Base-by-base conservation (phyloP, 2,888 invertebrate genomes). In the Ormyrus thymus region DNA sequence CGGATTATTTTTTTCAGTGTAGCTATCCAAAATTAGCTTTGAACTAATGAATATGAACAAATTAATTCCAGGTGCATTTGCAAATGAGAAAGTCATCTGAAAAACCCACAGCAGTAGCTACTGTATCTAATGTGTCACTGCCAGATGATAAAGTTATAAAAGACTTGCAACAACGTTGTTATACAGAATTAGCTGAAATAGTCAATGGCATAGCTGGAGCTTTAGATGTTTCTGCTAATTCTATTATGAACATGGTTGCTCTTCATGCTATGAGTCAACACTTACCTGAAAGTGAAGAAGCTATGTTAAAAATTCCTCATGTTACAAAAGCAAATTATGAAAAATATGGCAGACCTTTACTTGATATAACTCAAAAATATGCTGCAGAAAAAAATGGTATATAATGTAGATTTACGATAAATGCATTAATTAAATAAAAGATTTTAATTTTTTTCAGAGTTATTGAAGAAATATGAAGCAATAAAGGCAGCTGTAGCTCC, bases 261-360 rank as follows among this genome's bases (percentile, higher is more conserved):
- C 76, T 90, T 9, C 84, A 91, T 87, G 93, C 94, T 0, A 95
- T 98, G 96, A 93, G 97, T 0, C 92, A 93, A 82, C 92, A 93
- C 66, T 90, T 97, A 86, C 98, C 98, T 0, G 94, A 94, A 83
- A 92, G 91, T 1, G 91, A 93, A 79, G 93, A 93, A 72, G 95
- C 96, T 83, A 95, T 98, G 95, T 91, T 96, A 78, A 91, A 93
- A 82, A 93, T 97, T 86, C 96, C 97, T 45, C 97, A 97, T 89
- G 95, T 97, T 4, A 97, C 97, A 0, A 93, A 94, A 86, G 96
- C 96, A 55, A 97, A 97, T 90, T 96, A 93, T 88, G 94, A 95
- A 81, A 97, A 97, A 90, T 97, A 95, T 88, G 97, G 97, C 46
- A 92, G 92, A 68, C 92, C 93, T 73, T 92, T 98, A 84, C 91